Percentiles rank a stretch among this genome's conserved stretches.
Evolutionary conservation across 2,797 vertebrate species (phyloP).

Genomic region (Cyprinella venusta): DNA sequence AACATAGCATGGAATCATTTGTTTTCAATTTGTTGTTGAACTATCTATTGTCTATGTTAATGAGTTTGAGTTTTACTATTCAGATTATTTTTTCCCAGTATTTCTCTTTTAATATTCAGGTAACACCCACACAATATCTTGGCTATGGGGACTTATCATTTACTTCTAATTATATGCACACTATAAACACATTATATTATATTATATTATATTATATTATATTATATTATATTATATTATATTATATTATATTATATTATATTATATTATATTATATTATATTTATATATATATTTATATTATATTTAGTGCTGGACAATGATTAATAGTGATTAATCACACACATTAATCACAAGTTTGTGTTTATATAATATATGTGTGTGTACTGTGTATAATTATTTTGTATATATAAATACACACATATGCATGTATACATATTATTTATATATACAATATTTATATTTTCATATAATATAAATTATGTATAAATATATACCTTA

Average conservation of each 20-base stretch:
- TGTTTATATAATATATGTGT: too few species aligned
- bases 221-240: neutral
- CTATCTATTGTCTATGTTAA: neutral
- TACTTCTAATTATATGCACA: neutral
- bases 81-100: neutral
- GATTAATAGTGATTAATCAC: too few species aligned
- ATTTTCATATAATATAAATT: too few species aligned
- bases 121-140: slow-evolving; percentile 1
- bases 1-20: neutral
- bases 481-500: too few species aligned
- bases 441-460: too few species aligned
- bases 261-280: too few species aligned
- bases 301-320: neutral
- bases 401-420: too few species aligned
- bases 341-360: too few species aligned
- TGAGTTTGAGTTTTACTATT: neutral
- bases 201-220: neutral
- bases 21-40: neutral
- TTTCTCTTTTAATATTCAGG: slow-evolving; percentile 1
- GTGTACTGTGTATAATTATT: too few species aligned
- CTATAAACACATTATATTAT: too few species aligned
- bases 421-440: too few species aligned
- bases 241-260: too few species aligned
- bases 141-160: neutral
- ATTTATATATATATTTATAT: neutral